Evolutionary conservation across 2,797 vertebrate genomes (phyloP), one percentile per base, ranked within the genome.

Genomic region (Neosalanx taihuensis): DNA sequence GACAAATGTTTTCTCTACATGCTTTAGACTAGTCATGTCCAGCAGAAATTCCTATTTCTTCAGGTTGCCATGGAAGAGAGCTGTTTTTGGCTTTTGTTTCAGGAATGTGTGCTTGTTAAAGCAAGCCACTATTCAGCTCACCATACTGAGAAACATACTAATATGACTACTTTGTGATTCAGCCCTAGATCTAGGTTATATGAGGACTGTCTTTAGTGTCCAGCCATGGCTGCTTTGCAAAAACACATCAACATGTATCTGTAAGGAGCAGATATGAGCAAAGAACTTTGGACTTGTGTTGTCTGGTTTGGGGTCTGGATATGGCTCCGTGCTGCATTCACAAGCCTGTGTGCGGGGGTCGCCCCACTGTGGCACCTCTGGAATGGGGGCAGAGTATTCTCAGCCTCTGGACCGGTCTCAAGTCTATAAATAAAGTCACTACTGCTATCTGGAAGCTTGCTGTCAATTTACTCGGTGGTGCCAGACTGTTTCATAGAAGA

Each of bases 1-100:
- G 26, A 33, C 13, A 17, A 67, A 30, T 4, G 46, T 29, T 17
- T 67, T 46, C 46, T 67, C 46, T 49, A 10, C n/a, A 15, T 20
- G 37, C 2, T 37, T 18, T 15, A 1, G 26, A 67, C 23, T 26
- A 26, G 29, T 4, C 29, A 67, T 53, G 49, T 7, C 13, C 65
- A 67, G 49, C 49, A 53, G 23, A 10, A 18, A 67, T 51, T 53
- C 23, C 17, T 12, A 46, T 56, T 56, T 9, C 51, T 9, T n/a
- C 51, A 56, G 51, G 51, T 67, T 67, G 30, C 26, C 46, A 67
- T 67, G 65, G 65, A 67, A n/a, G 65, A 18, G 3, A 56, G 49
- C 46, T n/a, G 26, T 67, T 46, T 56, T 67, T 66, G 1, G 29
- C 29, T 53, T 66, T 46, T 26, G 35, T 66, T 66, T 15, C 12